Conservation (phyloP, 2,797 vertebrate species). For the Bucorvus abyssinicus region DNA sequence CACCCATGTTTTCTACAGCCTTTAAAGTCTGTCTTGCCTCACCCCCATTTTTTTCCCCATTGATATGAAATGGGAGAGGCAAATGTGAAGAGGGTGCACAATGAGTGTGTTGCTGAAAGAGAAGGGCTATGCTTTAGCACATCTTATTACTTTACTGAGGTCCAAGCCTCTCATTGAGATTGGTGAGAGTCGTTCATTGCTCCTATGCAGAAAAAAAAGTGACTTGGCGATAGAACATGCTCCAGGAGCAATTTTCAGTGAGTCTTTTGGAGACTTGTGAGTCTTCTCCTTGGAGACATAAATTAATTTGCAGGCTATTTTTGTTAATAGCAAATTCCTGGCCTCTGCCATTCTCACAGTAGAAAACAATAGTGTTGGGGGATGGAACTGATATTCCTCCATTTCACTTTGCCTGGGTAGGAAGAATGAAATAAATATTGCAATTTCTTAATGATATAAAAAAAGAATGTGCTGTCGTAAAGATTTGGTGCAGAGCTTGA, state of each 20-base stretch:
- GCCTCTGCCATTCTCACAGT: not conserved
- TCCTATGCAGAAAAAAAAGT: not conserved
- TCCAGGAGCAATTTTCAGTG: not conserved
- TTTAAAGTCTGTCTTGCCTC: not conserved
- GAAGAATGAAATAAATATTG: not conserved
- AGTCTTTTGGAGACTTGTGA: not conserved
- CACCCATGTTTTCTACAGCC: not conserved
- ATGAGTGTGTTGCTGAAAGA: not conserved
- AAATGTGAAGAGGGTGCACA: not conserved
- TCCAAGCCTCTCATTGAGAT: not conserved
- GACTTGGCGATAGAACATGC: not conserved
- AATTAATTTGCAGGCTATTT: not conserved
- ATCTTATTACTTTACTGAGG: not conserved
- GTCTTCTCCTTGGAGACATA: fast-evolving
- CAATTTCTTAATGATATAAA: not conserved
- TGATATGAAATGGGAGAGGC: not conserved
- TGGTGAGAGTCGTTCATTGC: not conserved
- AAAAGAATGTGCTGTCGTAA: not conserved
- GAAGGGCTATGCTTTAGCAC: not conserved
- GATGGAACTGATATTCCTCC: not conserved
- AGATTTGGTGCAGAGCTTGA: not conserved
- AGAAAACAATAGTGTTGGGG: not conserved
- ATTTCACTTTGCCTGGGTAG: not conserved
- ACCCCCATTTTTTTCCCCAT: no score
- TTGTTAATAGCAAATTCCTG: not conserved